phyloP scores from a whole-genome alignment of 2,113 vertebrate species.

The Dasypus novemcinctus region DNA sequence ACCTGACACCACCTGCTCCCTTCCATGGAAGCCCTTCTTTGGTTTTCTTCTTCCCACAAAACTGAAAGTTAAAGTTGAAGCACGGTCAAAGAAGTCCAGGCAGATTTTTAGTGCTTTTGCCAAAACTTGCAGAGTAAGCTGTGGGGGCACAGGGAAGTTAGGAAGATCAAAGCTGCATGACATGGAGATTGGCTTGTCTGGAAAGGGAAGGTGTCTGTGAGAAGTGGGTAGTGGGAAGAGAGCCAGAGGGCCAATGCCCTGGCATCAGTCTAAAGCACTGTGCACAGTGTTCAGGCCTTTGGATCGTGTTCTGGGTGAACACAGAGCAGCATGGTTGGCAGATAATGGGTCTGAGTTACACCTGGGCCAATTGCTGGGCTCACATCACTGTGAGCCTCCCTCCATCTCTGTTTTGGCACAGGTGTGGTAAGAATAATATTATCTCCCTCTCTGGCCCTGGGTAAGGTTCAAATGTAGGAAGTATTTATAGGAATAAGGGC shows the following conservation, averaged over 20 bases:
- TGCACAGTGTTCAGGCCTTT: no score
- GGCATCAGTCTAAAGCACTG: not conserved
- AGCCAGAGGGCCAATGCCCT: no score
- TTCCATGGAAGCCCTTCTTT: not conserved
- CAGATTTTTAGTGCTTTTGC: not conserved
- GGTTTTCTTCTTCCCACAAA: slow-evolving; percentile 2
- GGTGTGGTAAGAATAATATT: not conserved
- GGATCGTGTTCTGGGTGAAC: not conserved
- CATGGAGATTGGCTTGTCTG: accelerated
- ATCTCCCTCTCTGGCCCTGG: not conserved
- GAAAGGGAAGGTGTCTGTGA: not conserved
- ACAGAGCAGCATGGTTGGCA: not conserved
- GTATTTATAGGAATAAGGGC: not conserved
- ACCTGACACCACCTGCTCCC: not conserved
- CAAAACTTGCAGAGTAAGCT: not conserved
- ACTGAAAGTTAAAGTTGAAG: not conserved
- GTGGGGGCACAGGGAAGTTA: not conserved
- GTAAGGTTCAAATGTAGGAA: not conserved
- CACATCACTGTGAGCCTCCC: not conserved
- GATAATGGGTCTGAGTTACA: not conserved
- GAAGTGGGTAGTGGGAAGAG: not conserved
- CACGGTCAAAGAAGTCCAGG: not conserved
- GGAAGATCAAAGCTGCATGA: not conserved
- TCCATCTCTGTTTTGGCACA: not conserved
- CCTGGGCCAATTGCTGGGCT: not conserved